These are phyloP conservation scores for Xiphorhynchus erythropygius DNA, from an alignment of 2,797 vertebrate genomes.

Conservation along the genomic window DNA sequence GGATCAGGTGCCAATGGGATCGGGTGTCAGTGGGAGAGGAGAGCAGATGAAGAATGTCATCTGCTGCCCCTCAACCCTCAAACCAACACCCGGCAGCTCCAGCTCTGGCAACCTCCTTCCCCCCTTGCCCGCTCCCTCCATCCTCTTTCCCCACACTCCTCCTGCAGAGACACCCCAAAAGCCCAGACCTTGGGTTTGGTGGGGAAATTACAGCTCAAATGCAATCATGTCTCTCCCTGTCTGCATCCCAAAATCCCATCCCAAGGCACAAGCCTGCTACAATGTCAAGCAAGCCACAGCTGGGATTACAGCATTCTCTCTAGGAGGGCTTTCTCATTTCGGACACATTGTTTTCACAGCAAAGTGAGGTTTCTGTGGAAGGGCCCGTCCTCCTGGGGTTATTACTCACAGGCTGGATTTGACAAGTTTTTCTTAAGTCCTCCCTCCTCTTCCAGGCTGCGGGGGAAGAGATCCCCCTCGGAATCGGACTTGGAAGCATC, in stretches of 20 bases:
- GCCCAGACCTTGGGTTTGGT: fast-evolving
- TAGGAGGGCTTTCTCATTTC: neutral
- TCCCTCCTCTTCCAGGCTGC: conserved; percentile 86
- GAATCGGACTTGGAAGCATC: conserved; percentile 91
- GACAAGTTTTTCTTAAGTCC: conserved; percentile 88
- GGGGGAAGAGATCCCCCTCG: conserved; percentile 85
- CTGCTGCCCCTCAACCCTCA: neutral
- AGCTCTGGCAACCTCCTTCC: neutral
- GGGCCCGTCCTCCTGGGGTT: neutral
- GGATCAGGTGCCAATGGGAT: neutral
- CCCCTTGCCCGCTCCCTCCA: fast-evolving
- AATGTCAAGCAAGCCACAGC: neutral
- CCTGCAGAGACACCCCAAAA: neutral
- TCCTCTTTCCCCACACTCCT: neutral
- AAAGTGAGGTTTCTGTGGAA: neutral
- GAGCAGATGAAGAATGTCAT: neutral
- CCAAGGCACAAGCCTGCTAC: neutral
- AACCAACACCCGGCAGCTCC: neutral
- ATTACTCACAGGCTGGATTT: conserved; percentile 85
- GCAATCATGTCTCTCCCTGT: neutral
- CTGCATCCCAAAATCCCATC: neutral
- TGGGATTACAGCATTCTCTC: neutral
- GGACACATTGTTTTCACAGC: neutral
- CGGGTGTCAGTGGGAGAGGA: neutral
- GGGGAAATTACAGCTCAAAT: fast-evolving